Evolutionary conservation across 2,888 invertebrate genomes (phyloP).

Genomic region (Monopis laevigella): DNA sequence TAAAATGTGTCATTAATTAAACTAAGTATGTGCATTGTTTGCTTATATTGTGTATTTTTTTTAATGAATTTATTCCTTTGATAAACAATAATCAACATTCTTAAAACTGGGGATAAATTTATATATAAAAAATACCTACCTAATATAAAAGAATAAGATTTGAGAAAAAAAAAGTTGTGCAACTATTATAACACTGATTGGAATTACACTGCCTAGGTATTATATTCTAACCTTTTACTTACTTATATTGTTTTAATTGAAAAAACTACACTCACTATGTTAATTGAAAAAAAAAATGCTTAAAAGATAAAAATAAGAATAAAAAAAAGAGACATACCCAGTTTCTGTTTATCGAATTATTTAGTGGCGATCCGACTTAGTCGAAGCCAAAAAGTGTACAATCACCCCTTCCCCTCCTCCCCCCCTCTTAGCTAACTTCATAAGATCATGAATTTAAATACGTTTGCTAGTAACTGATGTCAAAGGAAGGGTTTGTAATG

Average conservation of each 20-base stretch:
- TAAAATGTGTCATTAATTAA: too few relatives aligned
- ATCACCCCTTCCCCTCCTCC: slow-evolving; percentile 26
- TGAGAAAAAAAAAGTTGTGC: too few relatives aligned
- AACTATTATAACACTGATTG: too few relatives aligned
- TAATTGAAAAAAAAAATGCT: background rate
- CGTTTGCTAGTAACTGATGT: slow-evolving; percentile 50
- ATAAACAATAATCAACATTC: too few relatives aligned
- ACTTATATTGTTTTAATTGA: background rate
- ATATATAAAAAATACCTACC: too few relatives aligned
- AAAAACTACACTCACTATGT: background rate
- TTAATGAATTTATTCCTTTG: too few relatives aligned
- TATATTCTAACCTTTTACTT: too few relatives aligned
- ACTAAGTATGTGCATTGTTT: too few relatives aligned
- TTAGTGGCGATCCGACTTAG: slow-evolving; percentile 60
- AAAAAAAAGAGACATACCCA: slow-evolving; percentile 4
- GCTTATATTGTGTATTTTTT: too few relatives aligned
- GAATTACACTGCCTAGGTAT: too few relatives aligned
- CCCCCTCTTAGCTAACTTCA: slow-evolving; percentile 46
- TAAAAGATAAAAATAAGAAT: background rate
- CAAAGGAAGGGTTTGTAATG: slow-evolving; percentile 30
- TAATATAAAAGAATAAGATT: too few relatives aligned
- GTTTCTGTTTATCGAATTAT: slow-evolving; percentile 18
- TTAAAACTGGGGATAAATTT: too few relatives aligned
- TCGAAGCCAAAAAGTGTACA: slow-evolving; percentile 67
- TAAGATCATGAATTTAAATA: slow-evolving; percentile 68